Evolutionary conservation across 2,797 vertebrate species (phyloP).

Genomic region (Centropyge bicolor): DNA sequence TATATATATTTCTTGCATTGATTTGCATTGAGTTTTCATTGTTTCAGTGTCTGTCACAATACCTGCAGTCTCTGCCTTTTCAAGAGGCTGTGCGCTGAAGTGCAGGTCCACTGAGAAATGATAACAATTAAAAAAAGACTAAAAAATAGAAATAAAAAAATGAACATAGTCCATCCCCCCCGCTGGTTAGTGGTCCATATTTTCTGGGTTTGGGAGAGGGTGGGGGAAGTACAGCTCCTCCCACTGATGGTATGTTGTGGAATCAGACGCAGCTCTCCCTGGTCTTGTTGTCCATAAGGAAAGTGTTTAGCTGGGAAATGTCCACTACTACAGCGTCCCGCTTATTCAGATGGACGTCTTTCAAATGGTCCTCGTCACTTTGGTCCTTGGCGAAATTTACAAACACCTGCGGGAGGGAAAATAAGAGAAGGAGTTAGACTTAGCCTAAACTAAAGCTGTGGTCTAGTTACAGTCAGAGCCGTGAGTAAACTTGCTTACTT

Average conservation of each 20-base stretch:
- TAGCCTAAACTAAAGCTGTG: background rate
- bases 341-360: conserved; percentile 94
- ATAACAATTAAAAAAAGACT: conserved; percentile 78
- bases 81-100: conserved; percentile 71
- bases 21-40: conserved; percentile 95
- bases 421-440: conserved; percentile 19
- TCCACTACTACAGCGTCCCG: conserved; percentile 93
- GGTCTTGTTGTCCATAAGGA: conserved; percentile 91
- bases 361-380: conserved; percentile 97
- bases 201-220: conserved; percentile 23
- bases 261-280: conserved; percentile 96
- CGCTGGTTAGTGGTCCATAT: conserved; percentile 65
- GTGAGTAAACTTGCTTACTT: conserved; percentile 83
- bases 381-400: conserved; percentile 99
- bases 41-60: conserved; percentile 87
- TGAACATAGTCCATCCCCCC: conserved; percentile 41
- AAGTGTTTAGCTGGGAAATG: conserved; percentile 90
- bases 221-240: conserved; percentile 31
- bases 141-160: conserved; percentile 73
- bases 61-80: conserved; percentile 77
- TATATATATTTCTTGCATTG: conserved; percentile 87
- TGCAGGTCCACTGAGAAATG: conserved; percentile 80
- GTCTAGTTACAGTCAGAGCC: background rate
- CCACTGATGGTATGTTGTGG: conserved; percentile 52
- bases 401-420: conserved; percentile 90